Percentiles rank a stretch among this genome's conserved stretches.
Conservation (phyloP, 2,888 invertebrate species). For the Heliconius ethilla region DNA sequence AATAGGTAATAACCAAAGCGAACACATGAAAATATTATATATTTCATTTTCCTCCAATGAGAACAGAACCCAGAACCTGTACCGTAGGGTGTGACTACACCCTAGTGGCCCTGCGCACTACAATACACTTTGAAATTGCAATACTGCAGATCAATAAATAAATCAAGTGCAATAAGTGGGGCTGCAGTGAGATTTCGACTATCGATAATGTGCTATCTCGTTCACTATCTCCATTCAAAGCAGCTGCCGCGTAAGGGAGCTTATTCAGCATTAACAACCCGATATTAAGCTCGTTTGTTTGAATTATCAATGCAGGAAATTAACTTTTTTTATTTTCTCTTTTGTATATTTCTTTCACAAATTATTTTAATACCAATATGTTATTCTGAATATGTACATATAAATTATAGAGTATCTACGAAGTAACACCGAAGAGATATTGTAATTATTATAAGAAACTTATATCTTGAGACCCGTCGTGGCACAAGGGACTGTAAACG, state of each 20-base stretch:
- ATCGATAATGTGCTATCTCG: constrained; percentile 33
- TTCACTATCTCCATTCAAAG: constrained; percentile 30
- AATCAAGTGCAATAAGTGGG: constrained; percentile 22
- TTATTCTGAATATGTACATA: neutral
- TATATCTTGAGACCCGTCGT: too few species aligned
- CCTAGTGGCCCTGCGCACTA: too few species aligned
- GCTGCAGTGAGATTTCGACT: constrained; percentile 25
- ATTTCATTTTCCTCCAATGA: too few species aligned
- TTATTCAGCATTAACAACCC: constrained; percentile 22
- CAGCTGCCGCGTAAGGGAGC: constrained; percentile 30
- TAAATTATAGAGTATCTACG: too few species aligned
- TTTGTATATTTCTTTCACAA: neutral
- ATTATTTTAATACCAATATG: neutral
- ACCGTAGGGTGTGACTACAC: too few species aligned
- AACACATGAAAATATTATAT: too few species aligned
- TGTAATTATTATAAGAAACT: too few species aligned
- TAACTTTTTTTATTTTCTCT: too few species aligned
- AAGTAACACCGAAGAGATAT: too few species aligned
- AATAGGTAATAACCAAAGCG: too few species aligned
- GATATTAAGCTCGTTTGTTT: constrained; percentile 19
- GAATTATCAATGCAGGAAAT: neutral
- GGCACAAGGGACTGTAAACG: too few species aligned
- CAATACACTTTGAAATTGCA: neutral
- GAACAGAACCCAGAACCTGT: too few species aligned
- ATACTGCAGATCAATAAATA: constrained; percentile 20